Conservation (phyloP, 2,113 vertebrate genomes). For the Myotis lucifugus region DNA sequence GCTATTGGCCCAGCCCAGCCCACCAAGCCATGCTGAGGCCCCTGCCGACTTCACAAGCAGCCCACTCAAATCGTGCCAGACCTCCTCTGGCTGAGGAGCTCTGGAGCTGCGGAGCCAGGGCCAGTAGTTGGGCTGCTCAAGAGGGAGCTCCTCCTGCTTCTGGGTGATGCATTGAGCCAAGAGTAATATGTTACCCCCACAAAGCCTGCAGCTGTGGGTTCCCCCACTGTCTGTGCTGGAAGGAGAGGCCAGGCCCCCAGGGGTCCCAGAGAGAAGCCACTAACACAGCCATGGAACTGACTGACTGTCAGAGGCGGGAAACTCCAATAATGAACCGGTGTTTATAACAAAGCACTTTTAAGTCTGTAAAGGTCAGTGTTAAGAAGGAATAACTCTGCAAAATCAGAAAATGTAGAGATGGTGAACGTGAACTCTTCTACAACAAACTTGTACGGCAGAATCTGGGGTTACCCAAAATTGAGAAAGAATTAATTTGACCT, state of each 20-base stretch:
- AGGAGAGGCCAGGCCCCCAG: background rate
- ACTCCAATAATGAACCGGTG: background rate
- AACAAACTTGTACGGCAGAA: background rate
- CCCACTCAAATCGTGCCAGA: background rate
- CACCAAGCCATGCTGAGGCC: background rate
- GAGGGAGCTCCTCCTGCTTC: background rate
- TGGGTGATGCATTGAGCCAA: slow-evolving; percentile 10
- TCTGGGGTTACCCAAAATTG: background rate
- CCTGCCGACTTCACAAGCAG: background rate
- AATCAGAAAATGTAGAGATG: background rate
- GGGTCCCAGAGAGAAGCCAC: background rate
- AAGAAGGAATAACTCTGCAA: background rate
- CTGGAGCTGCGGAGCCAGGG: background rate
- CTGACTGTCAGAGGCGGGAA: background rate
- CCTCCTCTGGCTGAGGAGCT: background rate
- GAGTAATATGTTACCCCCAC: slow-evolving; percentile 4
- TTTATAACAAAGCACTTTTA: background rate
- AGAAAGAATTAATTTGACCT: slow-evolving; percentile 8
- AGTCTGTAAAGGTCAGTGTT: background rate
- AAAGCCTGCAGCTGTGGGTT: background rate
- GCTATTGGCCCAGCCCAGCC: background rate
- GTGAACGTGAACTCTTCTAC: background rate
- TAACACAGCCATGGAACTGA: background rate
- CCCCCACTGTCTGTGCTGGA: background rate
- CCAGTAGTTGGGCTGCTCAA: background rate